A percentile compares a stretch with the other conserved stretches of the same genome.
These are phyloP conservation scores for Dasysyrphus albostriatus DNA, from an alignment of 2,888 invertebrate species.

Conservation along the genomic window DNA sequence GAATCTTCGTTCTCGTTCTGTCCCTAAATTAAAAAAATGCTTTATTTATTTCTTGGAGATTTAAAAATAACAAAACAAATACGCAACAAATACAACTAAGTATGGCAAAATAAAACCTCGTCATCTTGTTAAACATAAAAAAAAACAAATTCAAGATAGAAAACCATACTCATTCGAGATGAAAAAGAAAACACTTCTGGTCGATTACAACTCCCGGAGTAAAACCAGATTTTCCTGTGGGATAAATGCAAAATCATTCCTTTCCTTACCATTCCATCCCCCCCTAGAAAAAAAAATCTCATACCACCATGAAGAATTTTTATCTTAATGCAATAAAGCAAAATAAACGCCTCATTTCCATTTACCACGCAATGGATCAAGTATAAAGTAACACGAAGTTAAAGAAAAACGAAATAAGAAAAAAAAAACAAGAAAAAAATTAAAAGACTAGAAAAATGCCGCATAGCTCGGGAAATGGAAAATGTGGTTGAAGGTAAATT, in stretches of 20 bases:
- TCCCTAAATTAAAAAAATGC: too few relatives aligned
- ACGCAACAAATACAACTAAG: conserved; percentile 22
- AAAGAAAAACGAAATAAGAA: conserved; percentile 33
- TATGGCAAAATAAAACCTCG: conserved; percentile 28
- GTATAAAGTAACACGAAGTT: conserved; percentile 31
- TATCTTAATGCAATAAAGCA: conserved; percentile 80
- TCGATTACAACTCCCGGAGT: conserved; percentile 81
- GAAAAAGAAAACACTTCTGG: conserved; percentile 78
- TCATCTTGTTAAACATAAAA: conserved; percentile 47
- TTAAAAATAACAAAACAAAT: not conserved
- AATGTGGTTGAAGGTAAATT: conserved; percentile 27
- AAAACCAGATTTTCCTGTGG: conserved; percentile 61
- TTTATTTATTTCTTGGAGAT: not conserved
- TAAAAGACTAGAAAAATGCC: conserved; percentile 77
- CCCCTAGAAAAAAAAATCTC: conserved; percentile 48
- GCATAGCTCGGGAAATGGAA: conserved; percentile 27
- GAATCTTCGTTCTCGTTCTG: too few relatives aligned
- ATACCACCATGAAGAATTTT: conserved; percentile 74
- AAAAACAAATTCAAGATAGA: conserved; percentile 33
- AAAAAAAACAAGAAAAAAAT: conserved; percentile 51
- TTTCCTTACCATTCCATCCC: conserved; percentile 18
- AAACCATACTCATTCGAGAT: not conserved
- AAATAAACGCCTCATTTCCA: conserved; percentile 83
- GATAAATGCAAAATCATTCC: conserved; percentile 78
- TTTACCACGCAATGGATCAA: conserved; percentile 79